phyloP scores from a whole-genome alignment of 2,797 vertebrate genomes.

The Cossypha polioptera region DNA sequence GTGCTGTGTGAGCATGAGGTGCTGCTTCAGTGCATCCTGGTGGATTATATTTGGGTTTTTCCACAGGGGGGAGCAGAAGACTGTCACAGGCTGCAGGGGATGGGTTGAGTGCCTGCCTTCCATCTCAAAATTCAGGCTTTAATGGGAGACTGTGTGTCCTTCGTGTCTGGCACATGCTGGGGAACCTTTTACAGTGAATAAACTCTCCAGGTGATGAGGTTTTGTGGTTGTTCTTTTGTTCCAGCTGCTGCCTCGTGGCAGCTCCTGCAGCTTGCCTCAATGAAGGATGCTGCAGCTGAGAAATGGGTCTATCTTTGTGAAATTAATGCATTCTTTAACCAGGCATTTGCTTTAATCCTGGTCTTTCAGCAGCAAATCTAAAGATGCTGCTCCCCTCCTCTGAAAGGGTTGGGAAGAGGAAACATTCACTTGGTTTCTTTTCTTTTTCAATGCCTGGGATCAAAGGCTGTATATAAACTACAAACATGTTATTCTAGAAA shows the following conservation, averaged over 20 bases:
- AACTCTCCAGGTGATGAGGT: not conserved
- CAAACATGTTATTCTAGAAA: not conserved
- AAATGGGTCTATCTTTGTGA: rapidly evolving
- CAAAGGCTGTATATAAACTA: not conserved
- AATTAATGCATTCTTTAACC: not conserved
- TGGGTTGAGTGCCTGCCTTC: not conserved
- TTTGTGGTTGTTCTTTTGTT: not conserved
- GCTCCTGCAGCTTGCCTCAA: not conserved
- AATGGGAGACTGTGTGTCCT: not conserved
- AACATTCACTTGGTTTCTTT: not conserved
- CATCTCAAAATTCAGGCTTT: not conserved
- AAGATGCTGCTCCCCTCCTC: not conserved
- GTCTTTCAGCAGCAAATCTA: not conserved
- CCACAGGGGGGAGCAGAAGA: slow-evolving; percentile 57
- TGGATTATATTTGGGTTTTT: not conserved
- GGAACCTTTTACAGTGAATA: not conserved
- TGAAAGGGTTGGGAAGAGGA: not conserved
- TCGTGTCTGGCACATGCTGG: not conserved
- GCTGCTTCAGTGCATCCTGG: not conserved
- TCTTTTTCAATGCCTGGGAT: not conserved
- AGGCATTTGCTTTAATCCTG: not conserved
- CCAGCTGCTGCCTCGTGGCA: not conserved
- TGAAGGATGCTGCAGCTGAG: not conserved
- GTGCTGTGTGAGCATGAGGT: not conserved
- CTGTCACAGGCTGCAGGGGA: not conserved